phyloP scores from a whole-genome alignment of 2,797 vertebrate species.

The Fundulus diaphanus region DNA sequence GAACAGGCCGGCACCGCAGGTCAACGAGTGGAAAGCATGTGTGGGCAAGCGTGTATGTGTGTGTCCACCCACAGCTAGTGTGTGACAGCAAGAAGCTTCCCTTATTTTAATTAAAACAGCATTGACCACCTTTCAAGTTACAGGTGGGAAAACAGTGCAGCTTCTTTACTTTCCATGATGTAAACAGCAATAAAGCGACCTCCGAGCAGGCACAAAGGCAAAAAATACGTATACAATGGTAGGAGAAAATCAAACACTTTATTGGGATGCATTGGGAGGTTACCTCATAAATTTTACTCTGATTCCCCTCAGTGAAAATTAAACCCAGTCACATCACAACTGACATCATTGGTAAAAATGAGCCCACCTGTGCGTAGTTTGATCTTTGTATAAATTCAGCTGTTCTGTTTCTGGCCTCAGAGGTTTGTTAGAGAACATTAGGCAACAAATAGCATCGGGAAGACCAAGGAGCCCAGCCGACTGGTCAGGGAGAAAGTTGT shows the following conservation, averaged over 20 bases:
- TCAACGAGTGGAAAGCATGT: conserved; percentile 57
- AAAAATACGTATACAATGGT: conserved; percentile 5
- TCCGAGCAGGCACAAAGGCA: conserved; percentile 21
- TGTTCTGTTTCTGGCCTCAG: no score
- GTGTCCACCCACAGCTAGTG: conserved; percentile 21
- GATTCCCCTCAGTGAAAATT: not conserved
- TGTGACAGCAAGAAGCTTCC: conserved; percentile 36
- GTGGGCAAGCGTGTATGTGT: conserved; percentile 27
- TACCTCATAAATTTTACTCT: not conserved
- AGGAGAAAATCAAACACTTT: not conserved
- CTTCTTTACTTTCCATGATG: conserved; percentile 37
- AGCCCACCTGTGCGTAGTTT: not conserved
- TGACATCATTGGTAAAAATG: not conserved
- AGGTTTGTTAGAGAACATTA: no score
- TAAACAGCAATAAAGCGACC: conserved; percentile 59
- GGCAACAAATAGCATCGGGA: no score
- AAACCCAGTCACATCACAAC: not conserved
- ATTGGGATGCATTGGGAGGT: not conserved
- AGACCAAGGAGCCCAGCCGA: no score
- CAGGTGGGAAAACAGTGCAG: conserved; percentile 58
- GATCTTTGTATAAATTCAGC: not conserved
- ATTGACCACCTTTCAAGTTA: conserved; percentile 39
- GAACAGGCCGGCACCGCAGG: conserved; percentile 52
- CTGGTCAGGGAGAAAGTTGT: no score
- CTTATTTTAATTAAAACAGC: conserved; percentile 53